Conservation (phyloP, 2,797 vertebrate genomes). For the Peromyscus aztecus region DNA sequence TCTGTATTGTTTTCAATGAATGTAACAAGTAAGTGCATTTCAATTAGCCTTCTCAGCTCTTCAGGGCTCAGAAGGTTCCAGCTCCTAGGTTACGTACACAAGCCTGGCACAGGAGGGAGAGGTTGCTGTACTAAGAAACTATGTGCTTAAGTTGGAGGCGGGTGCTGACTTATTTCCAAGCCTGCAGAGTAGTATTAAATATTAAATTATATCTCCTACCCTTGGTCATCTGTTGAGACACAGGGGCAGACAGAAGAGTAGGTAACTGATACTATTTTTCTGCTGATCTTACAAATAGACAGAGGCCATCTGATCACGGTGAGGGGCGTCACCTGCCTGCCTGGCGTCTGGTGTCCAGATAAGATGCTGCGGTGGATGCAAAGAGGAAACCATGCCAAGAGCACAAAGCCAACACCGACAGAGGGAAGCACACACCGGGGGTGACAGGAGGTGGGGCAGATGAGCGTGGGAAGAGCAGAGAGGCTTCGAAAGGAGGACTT, state of each 20-base stretch:
- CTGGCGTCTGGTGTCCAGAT: constrained; percentile 57
- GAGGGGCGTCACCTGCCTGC: constrained; percentile 12
- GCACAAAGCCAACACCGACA: constrained; percentile 61
- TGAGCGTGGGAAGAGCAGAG: neutral
- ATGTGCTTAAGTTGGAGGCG: neutral
- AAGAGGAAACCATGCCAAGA: constrained; percentile 9
- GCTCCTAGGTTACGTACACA: constrained; percentile 17
- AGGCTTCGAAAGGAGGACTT: constrained; percentile 37
- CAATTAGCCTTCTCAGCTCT: constrained; percentile 28
- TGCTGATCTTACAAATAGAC: neutral
- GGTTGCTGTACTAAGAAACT: neutral
- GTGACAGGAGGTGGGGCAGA: neutral
- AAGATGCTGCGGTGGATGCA: neutral
- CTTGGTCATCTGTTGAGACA: constrained; percentile 44
- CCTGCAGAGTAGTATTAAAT: neutral
- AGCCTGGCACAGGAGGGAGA: neutral
- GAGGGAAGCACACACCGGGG: constrained; percentile 4
- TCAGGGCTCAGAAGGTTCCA: neutral
- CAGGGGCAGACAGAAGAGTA: constrained; percentile 20
- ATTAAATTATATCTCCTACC: constrained; percentile 60
- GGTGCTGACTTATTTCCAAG: constrained; percentile 21
- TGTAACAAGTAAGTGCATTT: neutral
- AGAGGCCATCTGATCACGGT: constrained; percentile 19
- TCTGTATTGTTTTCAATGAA: constrained; percentile 54
- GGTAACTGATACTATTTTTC: neutral